phyloP scores from a whole-genome alignment of 1,140 invertebrate species.

The Diorhabda carinulata region DNA sequence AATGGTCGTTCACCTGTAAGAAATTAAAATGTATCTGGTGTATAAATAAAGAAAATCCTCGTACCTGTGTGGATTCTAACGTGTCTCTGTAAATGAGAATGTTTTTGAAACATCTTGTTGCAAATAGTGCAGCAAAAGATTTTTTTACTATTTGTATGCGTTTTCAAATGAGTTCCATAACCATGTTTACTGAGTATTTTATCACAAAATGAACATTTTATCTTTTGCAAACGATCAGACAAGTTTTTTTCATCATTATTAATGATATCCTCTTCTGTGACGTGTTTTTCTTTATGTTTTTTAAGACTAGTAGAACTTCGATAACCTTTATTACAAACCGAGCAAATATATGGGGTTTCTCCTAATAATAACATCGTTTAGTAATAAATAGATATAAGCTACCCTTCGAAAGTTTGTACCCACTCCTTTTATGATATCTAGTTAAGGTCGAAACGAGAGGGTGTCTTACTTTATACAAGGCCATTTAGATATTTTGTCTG shows the following conservation, averaged over 20 bases:
- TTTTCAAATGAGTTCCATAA: conserved; percentile 17
- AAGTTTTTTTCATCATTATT: background rate
- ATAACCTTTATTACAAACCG: conserved; percentile 17
- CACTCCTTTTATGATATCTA: background rate
- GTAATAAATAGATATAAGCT: background rate
- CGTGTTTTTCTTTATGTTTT: conserved; percentile 13
- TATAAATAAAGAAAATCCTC: background rate
- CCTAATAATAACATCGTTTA: background rate
- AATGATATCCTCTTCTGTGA: background rate
- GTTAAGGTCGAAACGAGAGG: background rate
- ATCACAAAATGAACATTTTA: conserved; percentile 12
- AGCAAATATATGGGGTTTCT: conserved; percentile 11
- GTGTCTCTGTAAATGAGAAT: conserved; percentile 13
- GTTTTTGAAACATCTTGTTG: conserved; percentile 16
- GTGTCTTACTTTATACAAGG: background rate
- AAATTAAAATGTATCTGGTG: background rate
- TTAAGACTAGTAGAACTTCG: conserved; percentile 16
- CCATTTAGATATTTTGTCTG: no score
- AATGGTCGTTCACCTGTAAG: conserved; percentile 14
- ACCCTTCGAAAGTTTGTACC: background rate
- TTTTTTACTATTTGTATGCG: conserved; percentile 11
- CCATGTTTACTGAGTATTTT: conserved; percentile 17
- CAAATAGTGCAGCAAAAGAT: conserved; percentile 6
- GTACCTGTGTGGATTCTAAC: conserved; percentile 18
- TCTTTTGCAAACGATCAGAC: background rate